Percentiles rank a stretch among this genome's conserved stretches.
Evolutionary conservation across 1,140 invertebrate species (phyloP).

Genomic region (Lutraria rhynchaena): DNA sequence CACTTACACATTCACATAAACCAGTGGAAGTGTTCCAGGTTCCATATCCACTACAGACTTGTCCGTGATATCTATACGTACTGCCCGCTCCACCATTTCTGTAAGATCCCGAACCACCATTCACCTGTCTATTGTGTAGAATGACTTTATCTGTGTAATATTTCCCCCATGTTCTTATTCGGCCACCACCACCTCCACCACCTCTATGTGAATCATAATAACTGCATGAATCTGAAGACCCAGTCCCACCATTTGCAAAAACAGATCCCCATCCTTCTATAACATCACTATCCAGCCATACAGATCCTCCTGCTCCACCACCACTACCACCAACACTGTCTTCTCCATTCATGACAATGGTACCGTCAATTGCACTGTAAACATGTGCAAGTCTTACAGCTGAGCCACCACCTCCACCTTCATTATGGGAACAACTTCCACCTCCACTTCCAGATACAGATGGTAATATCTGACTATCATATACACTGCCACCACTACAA

Average conservation of each 20-base stretch:
- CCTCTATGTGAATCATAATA: conserved; percentile 61
- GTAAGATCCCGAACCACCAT: conserved; percentile 49
- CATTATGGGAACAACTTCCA: conserved; percentile 58
- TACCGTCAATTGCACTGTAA: conserved; percentile 63
- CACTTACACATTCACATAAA: conserved; percentile 62
- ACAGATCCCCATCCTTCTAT: conserved; percentile 72
- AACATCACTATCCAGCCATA: conserved; percentile 70
- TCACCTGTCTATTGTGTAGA: conserved; percentile 41
- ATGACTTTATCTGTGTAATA: conserved; percentile 67
- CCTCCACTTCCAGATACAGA: conserved; percentile 69
- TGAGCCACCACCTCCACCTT: conserved; percentile 60
- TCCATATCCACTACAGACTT: conserved; percentile 68
- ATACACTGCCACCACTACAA: conserved; percentile 15
- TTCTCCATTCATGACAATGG: conserved; percentile 60
- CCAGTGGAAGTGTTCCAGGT: conserved; percentile 45
- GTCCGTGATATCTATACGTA: conserved; percentile 24
- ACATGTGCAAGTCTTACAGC: conserved; percentile 54
- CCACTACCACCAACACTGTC: conserved; percentile 60
- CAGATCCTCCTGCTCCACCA: conserved; percentile 71
- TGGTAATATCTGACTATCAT: conserved; percentile 53
- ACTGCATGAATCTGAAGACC: not conserved
- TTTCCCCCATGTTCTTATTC: conserved; percentile 62
- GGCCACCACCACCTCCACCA: conserved; percentile 71
- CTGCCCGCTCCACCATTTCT: conserved; percentile 49
- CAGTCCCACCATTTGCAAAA: conserved; percentile 63